These are phyloP conservation scores for Melanogrammus aeglefinus DNA, from an alignment of 2,797 vertebrate species.

Conservation along the genomic window DNA sequence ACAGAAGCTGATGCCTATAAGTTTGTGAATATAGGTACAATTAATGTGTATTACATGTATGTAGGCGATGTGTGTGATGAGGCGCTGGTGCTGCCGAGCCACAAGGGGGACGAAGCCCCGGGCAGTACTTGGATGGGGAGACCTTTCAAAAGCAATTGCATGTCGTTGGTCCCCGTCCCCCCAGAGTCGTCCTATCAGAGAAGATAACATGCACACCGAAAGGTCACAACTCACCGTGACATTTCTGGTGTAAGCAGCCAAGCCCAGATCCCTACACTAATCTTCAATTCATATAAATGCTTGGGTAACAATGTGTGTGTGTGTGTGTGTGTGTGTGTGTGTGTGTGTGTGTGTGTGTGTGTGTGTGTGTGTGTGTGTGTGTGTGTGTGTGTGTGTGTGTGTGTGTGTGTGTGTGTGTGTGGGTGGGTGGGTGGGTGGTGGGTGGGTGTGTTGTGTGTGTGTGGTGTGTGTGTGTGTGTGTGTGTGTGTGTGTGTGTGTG, in stretches of 20 bases:
- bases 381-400: slow-evolving; percentile 9
- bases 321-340: slow-evolving; percentile 14
- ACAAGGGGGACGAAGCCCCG: slow-evolving; percentile 65
- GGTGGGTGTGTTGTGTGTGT: background rate
- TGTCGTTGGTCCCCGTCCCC: slow-evolving; percentile 52
- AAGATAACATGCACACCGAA: slow-evolving; percentile 74
- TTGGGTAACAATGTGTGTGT: slow-evolving; percentile 3
- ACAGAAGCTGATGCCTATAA: slow-evolving; percentile 59
- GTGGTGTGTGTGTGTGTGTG: background rate
- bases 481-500: slow-evolving; percentile 1
- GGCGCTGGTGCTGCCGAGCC: slow-evolving; percentile 67
- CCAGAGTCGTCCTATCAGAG: slow-evolving; percentile 61
- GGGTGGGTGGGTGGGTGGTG: slow-evolving; percentile 11
- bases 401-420: slow-evolving; percentile 2
- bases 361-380: too few species aligned
- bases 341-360: slow-evolving; percentile 10
- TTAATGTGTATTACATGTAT: background rate
- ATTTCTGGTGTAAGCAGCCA: slow-evolving; percentile 74
- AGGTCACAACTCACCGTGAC: slow-evolving; percentile 78
- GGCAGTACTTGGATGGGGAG: slow-evolving; percentile 66
- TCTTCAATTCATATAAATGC: slow-evolving; percentile 45
- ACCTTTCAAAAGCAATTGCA: slow-evolving; percentile 79
- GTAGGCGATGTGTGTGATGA: background rate
- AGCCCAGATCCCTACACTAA: slow-evolving; percentile 63
- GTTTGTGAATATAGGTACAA: slow-evolving; percentile 23